phyloP scores from a whole-genome alignment of 2,888 invertebrate species.

The Pantelozetes paolii region DNA sequence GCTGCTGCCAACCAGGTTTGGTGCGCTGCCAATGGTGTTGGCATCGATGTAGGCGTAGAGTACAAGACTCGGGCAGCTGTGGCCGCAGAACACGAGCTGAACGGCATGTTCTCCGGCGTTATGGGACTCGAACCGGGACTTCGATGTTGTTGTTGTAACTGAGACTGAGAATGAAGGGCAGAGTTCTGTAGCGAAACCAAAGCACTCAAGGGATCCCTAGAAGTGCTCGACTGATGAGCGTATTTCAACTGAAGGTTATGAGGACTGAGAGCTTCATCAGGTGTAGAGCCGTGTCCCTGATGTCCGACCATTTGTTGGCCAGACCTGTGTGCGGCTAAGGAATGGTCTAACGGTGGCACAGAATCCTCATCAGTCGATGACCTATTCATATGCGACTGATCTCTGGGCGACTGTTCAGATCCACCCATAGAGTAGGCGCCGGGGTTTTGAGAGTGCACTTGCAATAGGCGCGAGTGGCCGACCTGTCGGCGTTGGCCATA shows the following conservation, averaged over 20 bases:
- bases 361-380: slow-evolving; percentile 38
- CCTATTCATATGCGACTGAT: slow-evolving; percentile 31
- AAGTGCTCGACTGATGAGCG: slow-evolving; percentile 13
- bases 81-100: slow-evolving; percentile 39
- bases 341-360: slow-evolving; percentile 31
- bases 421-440: neutral
- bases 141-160: slow-evolving; percentile 33
- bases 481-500: slow-evolving; percentile 43
- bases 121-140: slow-evolving; percentile 41
- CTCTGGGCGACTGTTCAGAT: slow-evolving; percentile 20
- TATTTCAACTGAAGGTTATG: slow-evolving; percentile 17
- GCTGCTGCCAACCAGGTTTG: slow-evolving; percentile 45
- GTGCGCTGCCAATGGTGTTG: slow-evolving; percentile 45
- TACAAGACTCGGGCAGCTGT: slow-evolving; percentile 46
- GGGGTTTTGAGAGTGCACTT: slow-evolving; percentile 27
- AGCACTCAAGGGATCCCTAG: slow-evolving; percentile 23
- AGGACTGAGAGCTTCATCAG: slow-evolving; percentile 27
- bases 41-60: slow-evolving; percentile 47
- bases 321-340: neutral
- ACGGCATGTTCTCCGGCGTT: slow-evolving; percentile 24
- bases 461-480: slow-evolving; percentile 31
- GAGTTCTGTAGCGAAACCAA: slow-evolving; percentile 34
- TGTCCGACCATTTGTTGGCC: slow-evolving; percentile 2
- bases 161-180: slow-evolving; percentile 31
- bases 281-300: slow-evolving; percentile 12